Percentiles rank a stretch among this genome's conserved stretches.
phyloP scores from a whole-genome alignment of 2,888 invertebrate species.

The Orchesella flavescens region DNA sequence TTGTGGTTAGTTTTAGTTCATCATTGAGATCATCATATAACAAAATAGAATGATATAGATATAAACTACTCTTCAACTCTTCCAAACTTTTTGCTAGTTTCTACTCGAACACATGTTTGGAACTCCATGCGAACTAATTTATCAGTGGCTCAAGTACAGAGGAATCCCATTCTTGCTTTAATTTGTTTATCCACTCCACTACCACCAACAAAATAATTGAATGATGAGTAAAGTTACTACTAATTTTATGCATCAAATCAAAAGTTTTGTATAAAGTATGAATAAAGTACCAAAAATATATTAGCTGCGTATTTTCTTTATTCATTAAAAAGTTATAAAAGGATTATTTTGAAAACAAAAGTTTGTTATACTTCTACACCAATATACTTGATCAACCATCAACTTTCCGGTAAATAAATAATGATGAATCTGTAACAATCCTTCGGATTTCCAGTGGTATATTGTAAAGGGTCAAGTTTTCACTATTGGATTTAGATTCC shows the following conservation, averaged over 20 bases:
- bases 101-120: slow-evolving; percentile 66
- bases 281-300: no score
- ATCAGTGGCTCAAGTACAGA: slow-evolving; percentile 66
- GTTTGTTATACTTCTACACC: no score
- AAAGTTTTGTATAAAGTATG: no score
- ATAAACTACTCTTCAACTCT: no score
- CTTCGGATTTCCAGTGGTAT: slow-evolving; percentile 49
- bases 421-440: slow-evolving; percentile 37
- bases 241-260: no score
- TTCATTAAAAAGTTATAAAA: neutral
- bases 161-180: slow-evolving; percentile 62
- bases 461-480: slow-evolving; percentile 31
- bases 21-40: neutral
- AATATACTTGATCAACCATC: no score
- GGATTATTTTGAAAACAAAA: neutral
- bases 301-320: no score
- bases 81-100: slow-evolving; percentile 59
- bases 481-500: slow-evolving; percentile 46
- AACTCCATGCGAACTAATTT: slow-evolving; percentile 60
- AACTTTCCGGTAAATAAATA: slow-evolving; percentile 4
- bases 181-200: slow-evolving; percentile 5
- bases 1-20: slow-evolving; percentile 65
- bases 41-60: neutral
- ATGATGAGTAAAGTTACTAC: no score
- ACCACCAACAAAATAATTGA: no score